These are phyloP conservation scores for Mastigias papua DNA, from an alignment of 30 jellyfish, hydroid and myxozoan species.

Conservation along the genomic window DNA sequence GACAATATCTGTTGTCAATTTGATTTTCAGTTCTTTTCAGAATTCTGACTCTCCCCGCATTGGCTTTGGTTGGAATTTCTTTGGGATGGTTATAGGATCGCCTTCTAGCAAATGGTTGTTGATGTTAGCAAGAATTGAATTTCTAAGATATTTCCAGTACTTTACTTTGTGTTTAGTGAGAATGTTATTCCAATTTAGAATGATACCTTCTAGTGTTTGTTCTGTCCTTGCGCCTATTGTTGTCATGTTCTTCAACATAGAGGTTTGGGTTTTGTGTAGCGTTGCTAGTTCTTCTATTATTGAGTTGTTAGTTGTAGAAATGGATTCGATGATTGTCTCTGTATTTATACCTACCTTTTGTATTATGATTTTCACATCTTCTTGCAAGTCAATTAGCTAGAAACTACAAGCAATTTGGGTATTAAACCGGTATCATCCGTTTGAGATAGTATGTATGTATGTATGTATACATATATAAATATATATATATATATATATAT, in stretches of 20 bases:
- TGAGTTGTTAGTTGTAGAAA: too few species aligned
- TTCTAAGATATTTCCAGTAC: slow-evolving; percentile 5
- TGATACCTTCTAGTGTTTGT: background rate
- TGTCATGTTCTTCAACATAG: background rate
- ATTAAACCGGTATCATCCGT: too few species aligned
- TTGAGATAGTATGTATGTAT: too few species aligned
- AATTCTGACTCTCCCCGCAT: slow-evolving; percentile 11
- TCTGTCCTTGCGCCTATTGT: slow-evolving; percentile 2
- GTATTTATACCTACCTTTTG: too few species aligned
- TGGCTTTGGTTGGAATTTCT: slow-evolving; percentile 23
- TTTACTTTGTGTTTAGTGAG: background rate
- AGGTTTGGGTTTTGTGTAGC: too few species aligned
- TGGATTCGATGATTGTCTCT: too few species aligned
- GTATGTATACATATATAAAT: too few species aligned
- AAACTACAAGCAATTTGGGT: too few species aligned
- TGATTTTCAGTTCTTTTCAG: background rate
- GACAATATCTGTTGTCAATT: background rate
- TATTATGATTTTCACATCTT: too few species aligned
- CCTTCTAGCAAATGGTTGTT: background rate
- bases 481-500: too few species aligned
- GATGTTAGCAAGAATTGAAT: slow-evolving; percentile 3
- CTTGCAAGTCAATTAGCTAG: too few species aligned
- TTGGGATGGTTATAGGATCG: background rate
- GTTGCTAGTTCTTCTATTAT: too few species aligned
- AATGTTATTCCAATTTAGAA: background rate